A percentile compares a stretch with the other conserved stretches of the same genome.
Evolutionary conservation across 2,888 invertebrate genomes (phyloP).

Genomic region (Lepidonotus clava): DNA sequence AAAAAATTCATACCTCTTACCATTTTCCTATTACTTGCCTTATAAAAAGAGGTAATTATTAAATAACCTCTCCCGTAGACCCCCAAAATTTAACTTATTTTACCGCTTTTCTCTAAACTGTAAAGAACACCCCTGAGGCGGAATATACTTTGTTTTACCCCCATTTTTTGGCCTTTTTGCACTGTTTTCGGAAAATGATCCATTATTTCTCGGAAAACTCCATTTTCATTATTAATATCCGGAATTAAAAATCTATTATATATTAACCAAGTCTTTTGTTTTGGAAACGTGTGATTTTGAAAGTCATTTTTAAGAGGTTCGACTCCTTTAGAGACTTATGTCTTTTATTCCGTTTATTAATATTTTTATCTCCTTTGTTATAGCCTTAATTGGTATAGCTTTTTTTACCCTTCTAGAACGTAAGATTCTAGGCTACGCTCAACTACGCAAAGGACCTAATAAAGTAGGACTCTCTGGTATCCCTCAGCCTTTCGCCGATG

Average conservation of each 20-base stretch:
- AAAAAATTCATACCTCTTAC: too few species aligned
- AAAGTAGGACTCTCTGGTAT: slow-evolving; percentile 85
- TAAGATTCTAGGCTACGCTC: slow-evolving; percentile 86
- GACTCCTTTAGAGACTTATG: slow-evolving; percentile 61
- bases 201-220: background rate
- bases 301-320: slow-evolving; percentile 64
- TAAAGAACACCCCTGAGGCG: background rate
- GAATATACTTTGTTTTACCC: too few species aligned
- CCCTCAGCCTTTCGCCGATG: slow-evolving; percentile 88
- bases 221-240: background rate
- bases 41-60: too few species aligned
- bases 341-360: slow-evolving; percentile 53
- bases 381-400: slow-evolving; percentile 85
- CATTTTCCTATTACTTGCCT: too few species aligned
- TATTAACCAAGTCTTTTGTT: slow-evolving; percentile 49
- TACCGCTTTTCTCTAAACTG: background rate
- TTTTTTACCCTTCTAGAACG: slow-evolving; percentile 88
- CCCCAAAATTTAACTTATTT: background rate
- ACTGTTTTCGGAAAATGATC: background rate
- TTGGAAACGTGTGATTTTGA: slow-evolving; percentile 65
- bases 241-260: background rate
- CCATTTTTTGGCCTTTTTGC: background rate
- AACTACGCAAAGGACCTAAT: slow-evolving; percentile 88
- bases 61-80: too few species aligned
- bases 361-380: slow-evolving; percentile 61